Evolutionary conservation across 2,113 vertebrate species (phyloP).

Genomic region (Agelaius phoeniceus): DNA sequence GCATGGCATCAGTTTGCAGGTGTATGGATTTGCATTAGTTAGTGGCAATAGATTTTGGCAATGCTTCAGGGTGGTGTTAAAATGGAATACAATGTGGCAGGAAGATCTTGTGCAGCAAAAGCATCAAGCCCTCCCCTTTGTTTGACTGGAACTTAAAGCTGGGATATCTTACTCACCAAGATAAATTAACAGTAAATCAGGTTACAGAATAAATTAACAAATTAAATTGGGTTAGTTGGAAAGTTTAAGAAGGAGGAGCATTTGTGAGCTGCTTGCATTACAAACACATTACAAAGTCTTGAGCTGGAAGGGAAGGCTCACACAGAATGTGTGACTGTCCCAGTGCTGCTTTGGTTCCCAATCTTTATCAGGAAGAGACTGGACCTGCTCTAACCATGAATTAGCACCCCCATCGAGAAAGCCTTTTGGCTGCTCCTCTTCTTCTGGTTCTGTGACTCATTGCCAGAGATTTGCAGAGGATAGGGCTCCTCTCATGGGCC

Average conservation of each 20-base stretch:
- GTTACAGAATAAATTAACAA: constrained; percentile 72
- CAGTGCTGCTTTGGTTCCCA: not conserved
- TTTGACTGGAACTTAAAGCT: constrained; percentile 66
- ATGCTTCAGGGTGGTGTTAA: constrained; percentile 35
- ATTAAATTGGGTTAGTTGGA: constrained; percentile 50
- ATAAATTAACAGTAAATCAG: constrained; percentile 59
- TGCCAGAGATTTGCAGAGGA: not conserved
- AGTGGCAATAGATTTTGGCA: constrained; percentile 63
- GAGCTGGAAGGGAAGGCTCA: not conserved
- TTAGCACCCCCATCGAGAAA: not conserved
- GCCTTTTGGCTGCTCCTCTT: not conserved
- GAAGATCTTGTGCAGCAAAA: constrained; percentile 29
- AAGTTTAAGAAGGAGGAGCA: constrained; percentile 14
- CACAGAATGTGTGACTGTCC: not conserved
- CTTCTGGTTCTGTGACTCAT: not conserved
- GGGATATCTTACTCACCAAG: constrained; percentile 65
- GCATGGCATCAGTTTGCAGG: constrained; percentile 61
- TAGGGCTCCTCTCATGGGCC: accelerated
- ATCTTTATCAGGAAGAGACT: not conserved
- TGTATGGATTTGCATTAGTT: constrained; percentile 55
- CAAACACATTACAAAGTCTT: not conserved
- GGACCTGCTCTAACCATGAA: not conserved
- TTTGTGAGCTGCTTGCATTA: constrained; percentile 4
- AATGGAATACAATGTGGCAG: not conserved
- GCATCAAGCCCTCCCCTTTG: constrained; percentile 51